Percentiles rank a stretch among this genome's conserved stretches.
Conservation (phyloP, 30 jellyfish, hydroid and myxozoan genomes). For the Turritopsis rubra region DNA sequence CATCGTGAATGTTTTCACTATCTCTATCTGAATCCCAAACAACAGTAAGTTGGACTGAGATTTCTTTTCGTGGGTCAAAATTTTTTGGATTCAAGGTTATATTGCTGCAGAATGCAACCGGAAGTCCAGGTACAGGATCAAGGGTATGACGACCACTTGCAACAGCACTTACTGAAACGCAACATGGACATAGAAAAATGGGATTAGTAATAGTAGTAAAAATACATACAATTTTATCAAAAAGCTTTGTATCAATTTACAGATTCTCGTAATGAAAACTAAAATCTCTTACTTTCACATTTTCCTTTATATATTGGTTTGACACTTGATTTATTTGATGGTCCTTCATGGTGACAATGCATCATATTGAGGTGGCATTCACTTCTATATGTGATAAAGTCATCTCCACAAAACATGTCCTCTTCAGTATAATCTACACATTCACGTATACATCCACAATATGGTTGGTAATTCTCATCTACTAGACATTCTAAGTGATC, state of each 20-base stretch:
- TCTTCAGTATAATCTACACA: background rate
- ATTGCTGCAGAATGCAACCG: conserved; percentile 32
- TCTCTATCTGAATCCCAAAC: conserved; percentile 2
- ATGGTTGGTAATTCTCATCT: background rate
- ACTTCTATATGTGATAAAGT: conserved; percentile 9
- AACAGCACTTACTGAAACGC: background rate
- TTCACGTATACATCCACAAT: conserved; percentile 22
- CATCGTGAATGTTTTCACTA: background rate
- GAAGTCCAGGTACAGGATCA: conserved; percentile 28
- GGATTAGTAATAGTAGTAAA: too few relatives aligned
- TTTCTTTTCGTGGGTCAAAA: background rate
- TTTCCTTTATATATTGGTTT: conserved; percentile 5
- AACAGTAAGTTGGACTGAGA: conserved; percentile 1
- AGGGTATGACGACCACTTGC: background rate
- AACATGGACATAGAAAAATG: too few relatives aligned
- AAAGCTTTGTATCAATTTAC: too few relatives aligned
- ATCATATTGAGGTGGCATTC: conserved; percentile 9
- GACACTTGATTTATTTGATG: background rate
- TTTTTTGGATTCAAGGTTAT: background rate
- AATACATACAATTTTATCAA: too few relatives aligned
- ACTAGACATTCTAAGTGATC: conserved; percentile 22
- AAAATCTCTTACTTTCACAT: conserved; percentile 19
- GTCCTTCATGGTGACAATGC: background rate
- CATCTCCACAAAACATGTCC: conserved; percentile 8
- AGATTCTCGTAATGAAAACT: background rate